Percentiles rank a stretch among this genome's conserved stretches.
Evolutionary conservation across 2,888 invertebrate species (phyloP).

Genomic region (Trichacis sp.): DNA sequence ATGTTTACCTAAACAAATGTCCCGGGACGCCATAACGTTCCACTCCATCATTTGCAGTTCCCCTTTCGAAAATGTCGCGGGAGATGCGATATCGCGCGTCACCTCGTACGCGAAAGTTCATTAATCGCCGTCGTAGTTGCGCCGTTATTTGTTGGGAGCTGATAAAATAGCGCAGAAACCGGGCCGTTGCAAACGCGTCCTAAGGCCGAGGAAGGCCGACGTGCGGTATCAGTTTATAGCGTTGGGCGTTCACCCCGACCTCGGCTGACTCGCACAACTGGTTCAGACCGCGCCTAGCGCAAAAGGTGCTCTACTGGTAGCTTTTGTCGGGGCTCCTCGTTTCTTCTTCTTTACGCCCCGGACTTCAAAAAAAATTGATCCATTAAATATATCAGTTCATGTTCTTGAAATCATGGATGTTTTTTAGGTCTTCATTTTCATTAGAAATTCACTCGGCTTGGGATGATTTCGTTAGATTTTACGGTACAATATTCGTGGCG

Average conservation of each 20-base stretch:
- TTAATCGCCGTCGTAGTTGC: background rate
- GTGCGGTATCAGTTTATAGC: constrained; percentile 63
- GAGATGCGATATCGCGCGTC: background rate
- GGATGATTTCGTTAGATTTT: no score
- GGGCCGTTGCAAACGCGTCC: constrained; percentile 49
- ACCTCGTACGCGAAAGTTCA: background rate
- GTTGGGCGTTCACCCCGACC: constrained; percentile 69
- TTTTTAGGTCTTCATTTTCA: no score
- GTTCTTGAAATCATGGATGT: no score
- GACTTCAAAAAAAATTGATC: no score
- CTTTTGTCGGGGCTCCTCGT: constrained; percentile 34
- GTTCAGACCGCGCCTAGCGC: constrained; percentile 54
- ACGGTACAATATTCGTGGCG: no score
- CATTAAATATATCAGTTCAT: no score
- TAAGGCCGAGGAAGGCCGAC: constrained; percentile 47
- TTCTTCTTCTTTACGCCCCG: constrained; percentile 24
- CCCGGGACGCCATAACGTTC: no score
- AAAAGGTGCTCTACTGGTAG: constrained; percentile 62
- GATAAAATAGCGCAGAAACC: constrained; percentile 42
- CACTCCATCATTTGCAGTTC: background rate
- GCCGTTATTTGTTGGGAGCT: constrained; percentile 14
- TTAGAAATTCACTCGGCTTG: no score
- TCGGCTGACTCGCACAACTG: constrained; percentile 61
- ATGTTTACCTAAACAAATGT: background rate
- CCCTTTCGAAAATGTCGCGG: background rate